Base-by-base conservation (phyloP, 1,140 invertebrate genomes). In the Tetramorium alpestre region DNA sequence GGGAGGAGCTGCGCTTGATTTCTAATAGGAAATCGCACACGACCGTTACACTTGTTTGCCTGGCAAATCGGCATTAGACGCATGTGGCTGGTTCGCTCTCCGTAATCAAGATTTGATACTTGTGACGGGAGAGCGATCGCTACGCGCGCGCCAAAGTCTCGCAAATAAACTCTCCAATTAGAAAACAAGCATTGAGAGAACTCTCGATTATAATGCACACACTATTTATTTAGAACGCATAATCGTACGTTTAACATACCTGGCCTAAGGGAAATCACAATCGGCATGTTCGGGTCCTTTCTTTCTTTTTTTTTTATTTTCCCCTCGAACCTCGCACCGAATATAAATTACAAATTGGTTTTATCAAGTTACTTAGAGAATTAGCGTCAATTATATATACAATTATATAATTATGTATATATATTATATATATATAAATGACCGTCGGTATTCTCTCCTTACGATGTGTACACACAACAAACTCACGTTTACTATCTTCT, bases 171-270 rank as follows among this genome's bases (percentile, higher is more conserved):
- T 62, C 18, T 82, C 54, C 69, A 25, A 87, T 76, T 65, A 75
- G 56, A 84, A 85, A 87, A 67, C 80, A 73, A 78, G 60, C 67
- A 75, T 41, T 58, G 58, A 49, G 54, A 77, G 25, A 80, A 86
- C 22, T 72, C 51, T 88, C 47, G 60, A 86, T 90, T 92, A 90
- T 33, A 93, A 92, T 91, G 91, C 86, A 92, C 93, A 94, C 93
- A 94, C 93, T 94, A 94, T 95, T 95, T 95, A 95, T 95, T 95
- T 95, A 93, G 92, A 95, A 95, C 94, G 92, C 93, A 95, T 94
- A 94, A 93, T 94, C 90, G 90, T 94, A 94, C 92, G 94, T 89
- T 94, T 95, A 94, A 93, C 92, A 93, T 94, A 94, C 90, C 90
- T 95, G 93, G 91, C 90, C 92, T 94, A 94, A 94, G 93, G 92